Evolutionary conservation across 2,888 invertebrate genomes (phyloP).

Genomic region (Sacculina carcini): DNA sequence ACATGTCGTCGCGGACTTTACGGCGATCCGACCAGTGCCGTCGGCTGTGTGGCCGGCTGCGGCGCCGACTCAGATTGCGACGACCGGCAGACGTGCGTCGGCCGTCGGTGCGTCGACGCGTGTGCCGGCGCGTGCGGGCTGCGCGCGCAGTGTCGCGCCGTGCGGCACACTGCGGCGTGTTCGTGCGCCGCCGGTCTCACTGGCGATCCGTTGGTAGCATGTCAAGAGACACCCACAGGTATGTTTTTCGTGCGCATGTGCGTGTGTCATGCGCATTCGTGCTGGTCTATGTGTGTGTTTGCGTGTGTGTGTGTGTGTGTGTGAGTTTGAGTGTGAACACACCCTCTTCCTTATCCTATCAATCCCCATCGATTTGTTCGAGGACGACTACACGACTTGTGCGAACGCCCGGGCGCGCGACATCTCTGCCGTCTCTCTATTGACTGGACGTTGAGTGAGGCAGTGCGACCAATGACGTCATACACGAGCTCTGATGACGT

Average conservation of each 20-base stretch:
- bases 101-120: conserved; percentile 43
- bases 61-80: conserved; percentile 15
- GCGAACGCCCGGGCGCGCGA: too few relatives aligned
- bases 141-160: conserved; percentile 43
- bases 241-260: conserved; percentile 25
- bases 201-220: conserved; percentile 20
- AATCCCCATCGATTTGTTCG: too few relatives aligned
- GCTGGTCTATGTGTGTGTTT: conserved; percentile 44
- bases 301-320: conserved; percentile 23
- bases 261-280: conserved; percentile 38
- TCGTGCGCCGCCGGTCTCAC: conserved; percentile 34
- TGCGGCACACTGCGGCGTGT: conserved; percentile 43
- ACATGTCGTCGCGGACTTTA: conserved; percentile 31
- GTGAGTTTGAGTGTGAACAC: too few relatives aligned
- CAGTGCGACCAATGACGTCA: too few relatives aligned
- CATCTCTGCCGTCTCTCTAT: too few relatives aligned
- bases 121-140: conserved; percentile 33
- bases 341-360: too few relatives aligned
- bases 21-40: conserved; percentile 6
- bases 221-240: conserved; percentile 17
- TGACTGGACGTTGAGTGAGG: too few relatives aligned
- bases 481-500: too few relatives aligned
- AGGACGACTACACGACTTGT: too few relatives aligned
- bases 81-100: conserved; percentile 38
- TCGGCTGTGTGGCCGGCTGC: conserved; percentile 13